Evolutionary conservation across 2,888 invertebrate genomes (phyloP), one percentile per base, ranked within the genome.

Genomic region (Euproctis similis): DNA sequence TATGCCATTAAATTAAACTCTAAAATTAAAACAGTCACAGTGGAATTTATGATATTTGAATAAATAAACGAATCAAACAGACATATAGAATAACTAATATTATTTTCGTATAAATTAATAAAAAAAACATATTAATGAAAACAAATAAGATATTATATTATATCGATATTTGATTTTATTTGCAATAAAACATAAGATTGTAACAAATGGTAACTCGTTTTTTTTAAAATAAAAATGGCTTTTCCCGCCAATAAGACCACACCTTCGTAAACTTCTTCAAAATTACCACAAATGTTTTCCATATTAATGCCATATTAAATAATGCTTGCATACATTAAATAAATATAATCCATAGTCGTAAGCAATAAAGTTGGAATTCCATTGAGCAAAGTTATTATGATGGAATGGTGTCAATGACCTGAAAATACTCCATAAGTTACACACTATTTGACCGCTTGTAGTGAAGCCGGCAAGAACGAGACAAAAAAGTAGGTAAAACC

Each of bases 381-480:
- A 28, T 28, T 31, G 31, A 13, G 7, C 8, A n/a, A 16, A 12
- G 17, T 30, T 14, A 24, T 25, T 36, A 36, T 39, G 38, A 39
- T 30, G 50, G 54, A 68, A 63, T 63, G 61, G 62, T 60, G 73
- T 55, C 69, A 59, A 58, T 36, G 69, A 66, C 62, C 71, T 30
- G 45, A 33, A 33, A 46, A 42, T 46, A 42, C 54, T 38, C 47
- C 57, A 57, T 60, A 59, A 54, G 58, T 53, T 51, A 60, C 59
- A 57, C 56, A 57, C 58, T 62, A 54, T 55, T 62, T 58, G 51
- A 52, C 46, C 49, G 28, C 44, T 49, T 53, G 32, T 36, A 33
- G 28, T 34, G 47, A 42, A 52, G 46, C 34, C 47, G 41, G 51
- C 45, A 46, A 44, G 43, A 44, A 43, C 36, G 47, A 9, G 31